Percentiles rank a stretch among this genome's conserved stretches.
Evolutionary conservation across 2,888 invertebrate genomes (phyloP).

Genomic region (Melanargia galathea): DNA sequence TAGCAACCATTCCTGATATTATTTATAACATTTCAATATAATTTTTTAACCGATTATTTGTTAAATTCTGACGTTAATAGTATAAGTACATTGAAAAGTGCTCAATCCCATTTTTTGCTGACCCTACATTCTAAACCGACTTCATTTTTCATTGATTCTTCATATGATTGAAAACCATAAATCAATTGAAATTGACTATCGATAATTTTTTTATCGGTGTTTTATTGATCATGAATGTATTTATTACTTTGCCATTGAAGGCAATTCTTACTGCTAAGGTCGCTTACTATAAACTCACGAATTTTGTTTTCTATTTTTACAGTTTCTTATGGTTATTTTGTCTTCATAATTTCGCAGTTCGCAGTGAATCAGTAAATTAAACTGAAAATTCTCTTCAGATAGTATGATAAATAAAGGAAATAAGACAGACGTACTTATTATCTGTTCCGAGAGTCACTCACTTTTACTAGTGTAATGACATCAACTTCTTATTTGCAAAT

Average conservation of each 20-base stretch:
- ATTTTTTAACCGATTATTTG: background rate
- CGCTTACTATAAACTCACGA: background rate
- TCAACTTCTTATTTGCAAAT: background rate
- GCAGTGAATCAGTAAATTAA: too few species aligned
- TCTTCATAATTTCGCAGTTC: background rate
- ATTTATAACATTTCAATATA: background rate
- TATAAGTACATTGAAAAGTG: too few species aligned
- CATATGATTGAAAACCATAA: background rate
- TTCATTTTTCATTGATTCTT: background rate
- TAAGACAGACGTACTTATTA: too few species aligned
- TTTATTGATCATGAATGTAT: constrained; percentile 28
- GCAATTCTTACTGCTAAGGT: constrained; percentile 15
- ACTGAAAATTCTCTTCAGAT: too few species aligned
- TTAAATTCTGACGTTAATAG: too few species aligned
- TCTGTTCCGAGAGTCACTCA: too few species aligned
- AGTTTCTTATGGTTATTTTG: background rate
- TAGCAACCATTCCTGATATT: too few species aligned
- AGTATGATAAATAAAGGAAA: too few species aligned
- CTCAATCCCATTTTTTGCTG: background rate
- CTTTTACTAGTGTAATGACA: background rate
- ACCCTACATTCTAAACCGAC: background rate
- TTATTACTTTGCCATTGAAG: constrained; percentile 39
- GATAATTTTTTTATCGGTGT: constrained; percentile 16
- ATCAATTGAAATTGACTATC: constrained; percentile 12
- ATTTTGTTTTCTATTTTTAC: background rate